These are phyloP conservation scores for Shinisaurus crocodilurus DNA, from an alignment of 2,113 vertebrate genomes.

Conservation along the genomic window DNA sequence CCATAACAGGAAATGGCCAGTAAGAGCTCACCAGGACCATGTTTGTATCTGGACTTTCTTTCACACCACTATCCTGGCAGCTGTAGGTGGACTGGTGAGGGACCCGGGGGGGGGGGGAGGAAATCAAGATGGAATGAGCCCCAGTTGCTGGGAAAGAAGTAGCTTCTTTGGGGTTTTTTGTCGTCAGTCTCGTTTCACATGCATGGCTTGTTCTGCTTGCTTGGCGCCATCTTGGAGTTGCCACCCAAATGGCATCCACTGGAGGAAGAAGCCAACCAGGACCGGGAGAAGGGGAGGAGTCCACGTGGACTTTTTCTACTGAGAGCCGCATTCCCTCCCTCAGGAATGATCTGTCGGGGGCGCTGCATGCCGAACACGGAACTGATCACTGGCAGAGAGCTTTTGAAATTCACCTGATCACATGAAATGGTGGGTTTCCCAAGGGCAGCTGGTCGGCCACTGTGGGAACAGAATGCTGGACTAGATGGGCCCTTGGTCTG, in stretches of 20 bases:
- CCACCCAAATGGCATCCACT: background rate
- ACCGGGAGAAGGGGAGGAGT: background rate
- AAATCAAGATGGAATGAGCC: background rate
- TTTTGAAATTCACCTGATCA: no score
- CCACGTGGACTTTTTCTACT: no score
- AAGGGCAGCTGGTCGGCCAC: no score
- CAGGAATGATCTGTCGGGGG: no score
- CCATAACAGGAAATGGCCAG: background rate
- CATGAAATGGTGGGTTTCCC: no score
- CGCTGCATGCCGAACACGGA: no score
- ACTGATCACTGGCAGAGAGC: no score
- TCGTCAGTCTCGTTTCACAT: background rate
- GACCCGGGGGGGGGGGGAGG: background rate
- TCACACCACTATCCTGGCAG: background rate
- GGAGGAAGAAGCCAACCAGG: background rate
- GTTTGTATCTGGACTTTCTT: background rate
- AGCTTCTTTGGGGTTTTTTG: no score
- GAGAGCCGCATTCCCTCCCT: no score
- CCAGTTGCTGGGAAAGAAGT: background rate
- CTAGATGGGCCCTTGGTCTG: no score
- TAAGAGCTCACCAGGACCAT: background rate
- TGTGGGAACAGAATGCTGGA: no score
- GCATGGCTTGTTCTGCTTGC: background rate
- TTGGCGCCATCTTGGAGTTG: no score
- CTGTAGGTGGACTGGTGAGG: background rate